Base-by-base conservation (phyloP, 2,888 invertebrate species). In the Blastobasis lacticolella region DNA sequence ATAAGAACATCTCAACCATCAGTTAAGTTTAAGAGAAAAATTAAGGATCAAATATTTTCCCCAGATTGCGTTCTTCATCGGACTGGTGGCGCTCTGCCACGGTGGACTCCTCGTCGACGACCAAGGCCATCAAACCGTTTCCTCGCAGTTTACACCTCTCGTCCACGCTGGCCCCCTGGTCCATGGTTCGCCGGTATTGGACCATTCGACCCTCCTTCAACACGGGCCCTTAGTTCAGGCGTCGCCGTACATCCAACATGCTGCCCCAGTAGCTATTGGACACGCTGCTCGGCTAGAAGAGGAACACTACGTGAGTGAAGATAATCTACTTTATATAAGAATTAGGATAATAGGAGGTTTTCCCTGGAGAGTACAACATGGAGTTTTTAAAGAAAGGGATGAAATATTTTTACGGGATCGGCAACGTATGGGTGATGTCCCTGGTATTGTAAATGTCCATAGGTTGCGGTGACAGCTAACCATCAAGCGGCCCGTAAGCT, bases 41-140 rank as follows among this genome's bases (percentile, higher is more conserved):
- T 42, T 44, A 37, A 43, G 6, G 2, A 50, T 38, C 36, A 37
- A 45, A 37, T 45, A 45, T 38, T 45, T 49, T 55, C 67, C 73
- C 41, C 73, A 90, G 90, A 71, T 89, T 50, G 60, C 80, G 57
- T 63, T 83, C 45, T 57, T 90, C 60, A 75, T 79, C 63, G 71
- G 76, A 48, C 54, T 90, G 42, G 68, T 89, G 62, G 89, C 88
- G 1, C 62, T 74, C 38, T 88, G 88, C 69, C 84, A 84, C 53
- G 89, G 87, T 3, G 90, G 84, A 38, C 53, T 80, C 3, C 64
- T 89, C 42, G 63, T 69, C 5, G 77, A 79, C 4, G 73, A 77
- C 6, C 79, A 85, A 37, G 71, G 69, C 5, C 77, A 80, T 44
- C 67, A 69, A 5, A 84, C 85, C 4, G 66, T 88, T 10, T 87